These are phyloP conservation scores for Drosophila athabasca DNA, from an alignment of 1,140 invertebrate genomes.

Conservation along the genomic window DNA sequence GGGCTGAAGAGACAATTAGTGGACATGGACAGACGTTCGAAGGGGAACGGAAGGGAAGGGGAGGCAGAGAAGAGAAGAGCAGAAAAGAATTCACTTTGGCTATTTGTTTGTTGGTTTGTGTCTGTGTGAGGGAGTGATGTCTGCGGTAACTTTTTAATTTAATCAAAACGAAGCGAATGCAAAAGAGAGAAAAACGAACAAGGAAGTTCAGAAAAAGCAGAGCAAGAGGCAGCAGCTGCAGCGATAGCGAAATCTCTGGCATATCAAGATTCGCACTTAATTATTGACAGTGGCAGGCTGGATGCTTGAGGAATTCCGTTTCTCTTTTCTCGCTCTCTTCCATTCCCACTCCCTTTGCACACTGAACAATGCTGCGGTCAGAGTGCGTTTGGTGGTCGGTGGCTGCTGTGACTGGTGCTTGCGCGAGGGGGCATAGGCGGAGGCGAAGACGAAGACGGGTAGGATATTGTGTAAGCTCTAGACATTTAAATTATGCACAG, in stretches of 20 bases:
- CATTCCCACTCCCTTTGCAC: background rate
- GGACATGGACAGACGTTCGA: background rate
- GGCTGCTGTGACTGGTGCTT: background rate
- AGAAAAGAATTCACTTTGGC: slow-evolving; percentile 20
- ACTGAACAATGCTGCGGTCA: slow-evolving; percentile 9
- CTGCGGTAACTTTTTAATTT: slow-evolving; percentile 60
- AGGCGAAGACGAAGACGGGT: too few species aligned
- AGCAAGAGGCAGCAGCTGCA: background rate
- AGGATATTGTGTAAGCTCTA: slow-evolving; percentile 6
- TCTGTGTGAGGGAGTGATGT: slow-evolving; percentile 11
- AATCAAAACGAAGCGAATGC: slow-evolving; percentile 55
- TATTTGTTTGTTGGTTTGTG: slow-evolving; percentile 16
- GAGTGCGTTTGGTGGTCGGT: background rate
- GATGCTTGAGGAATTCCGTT: slow-evolving; percentile 43
- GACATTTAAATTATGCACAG: slow-evolving; percentile 53
- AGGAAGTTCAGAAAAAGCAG: background rate
- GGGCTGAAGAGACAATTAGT: slow-evolving; percentile 52
- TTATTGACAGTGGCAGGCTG: slow-evolving; percentile 61
- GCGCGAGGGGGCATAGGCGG: background rate
- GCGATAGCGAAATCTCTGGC: slow-evolving; percentile 6
- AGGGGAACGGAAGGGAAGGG: background rate
- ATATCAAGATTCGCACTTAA: slow-evolving; percentile 67
- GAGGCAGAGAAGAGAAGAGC: background rate
- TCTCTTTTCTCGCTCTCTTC: background rate
- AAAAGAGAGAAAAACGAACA: slow-evolving; percentile 9